These are phyloP conservation scores for Ophthalmotilapia sp. DNA, from an alignment of 2,113 vertebrate species.

Conservation along the genomic window DNA sequence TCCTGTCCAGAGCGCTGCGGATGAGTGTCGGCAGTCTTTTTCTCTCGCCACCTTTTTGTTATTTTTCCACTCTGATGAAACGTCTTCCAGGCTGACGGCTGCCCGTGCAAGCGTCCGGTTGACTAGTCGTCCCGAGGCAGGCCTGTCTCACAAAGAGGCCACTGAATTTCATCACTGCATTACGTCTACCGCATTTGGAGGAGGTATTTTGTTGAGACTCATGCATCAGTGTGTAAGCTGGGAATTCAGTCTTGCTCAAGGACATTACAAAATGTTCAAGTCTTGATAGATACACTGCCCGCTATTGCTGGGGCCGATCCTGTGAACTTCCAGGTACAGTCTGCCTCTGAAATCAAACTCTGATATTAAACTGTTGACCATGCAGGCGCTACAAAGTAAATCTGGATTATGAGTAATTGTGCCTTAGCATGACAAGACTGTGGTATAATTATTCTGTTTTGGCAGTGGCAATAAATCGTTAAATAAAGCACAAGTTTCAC, in stretches of 20 bases:
- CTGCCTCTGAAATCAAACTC: background rate
- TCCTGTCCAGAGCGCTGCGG: conserved; percentile 41
- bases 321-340: background rate
- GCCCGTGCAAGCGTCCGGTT: background rate
- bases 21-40: conserved; percentile 41
- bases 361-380: background rate
- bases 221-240: background rate
- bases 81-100: background rate
- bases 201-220: background rate
- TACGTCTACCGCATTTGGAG: background rate
- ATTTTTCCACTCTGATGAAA: conserved; percentile 11
- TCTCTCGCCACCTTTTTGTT: conserved; percentile 11
- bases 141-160: background rate
- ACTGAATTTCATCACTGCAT: background rate
- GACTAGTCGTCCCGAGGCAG: background rate
- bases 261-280: background rate
- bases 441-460: background rate
- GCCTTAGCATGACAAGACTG: background rate
- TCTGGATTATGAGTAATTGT: background rate
- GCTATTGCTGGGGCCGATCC: background rate
- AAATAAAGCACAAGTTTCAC: background rate
- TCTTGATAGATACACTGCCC: background rate
- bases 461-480: background rate
- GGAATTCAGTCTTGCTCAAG: conserved; percentile 8
- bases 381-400: background rate